phyloP scores from a whole-genome alignment of 2,888 invertebrate species.

The Himalopsyche tibetana region DNA sequence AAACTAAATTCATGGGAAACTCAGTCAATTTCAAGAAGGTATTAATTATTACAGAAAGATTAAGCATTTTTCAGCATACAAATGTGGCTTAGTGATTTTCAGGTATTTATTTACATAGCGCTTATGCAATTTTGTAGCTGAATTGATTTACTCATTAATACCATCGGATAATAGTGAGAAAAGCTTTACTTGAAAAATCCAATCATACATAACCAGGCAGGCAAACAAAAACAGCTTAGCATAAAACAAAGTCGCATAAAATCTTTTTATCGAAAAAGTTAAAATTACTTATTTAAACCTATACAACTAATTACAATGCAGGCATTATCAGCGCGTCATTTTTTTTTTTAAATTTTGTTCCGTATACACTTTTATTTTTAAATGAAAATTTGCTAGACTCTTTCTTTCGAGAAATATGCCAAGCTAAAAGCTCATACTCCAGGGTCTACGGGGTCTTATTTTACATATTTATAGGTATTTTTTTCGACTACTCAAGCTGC shows the following conservation, averaged over 20 bases:
- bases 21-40: too few relatives aligned
- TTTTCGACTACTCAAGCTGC: slow-evolving; percentile 11
- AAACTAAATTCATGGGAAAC: too few relatives aligned
- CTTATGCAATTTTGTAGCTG: too few relatives aligned
- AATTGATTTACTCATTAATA: too few relatives aligned
- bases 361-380: slow-evolving; percentile 57
- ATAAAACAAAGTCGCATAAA: slow-evolving; percentile 22
- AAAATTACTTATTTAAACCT: slow-evolving; percentile 46
- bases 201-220: slow-evolving; percentile 11
- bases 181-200: neutral
- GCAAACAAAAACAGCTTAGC: neutral
- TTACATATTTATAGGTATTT: too few relatives aligned
- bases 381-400: slow-evolving; percentile 35
- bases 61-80: too few relatives aligned
- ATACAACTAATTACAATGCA: slow-evolving; percentile 57
- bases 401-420: slow-evolving; percentile 23
- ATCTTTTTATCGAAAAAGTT: slow-evolving; percentile 26
- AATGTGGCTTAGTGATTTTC: too few relatives aligned
- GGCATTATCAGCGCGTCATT: slow-evolving; percentile 59
- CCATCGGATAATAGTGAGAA: too few relatives aligned
- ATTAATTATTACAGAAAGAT: too few relatives aligned
- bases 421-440: slow-evolving; percentile 34
- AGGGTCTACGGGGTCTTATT: too few relatives aligned
- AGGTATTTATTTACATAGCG: too few relatives aligned
- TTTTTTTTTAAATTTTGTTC: slow-evolving; percentile 54